Percentiles rank a stretch among this genome's conserved stretches.
phyloP scores from a whole-genome alignment of 2,113 vertebrate species.

The Genyomyrus donnyi region DNA sequence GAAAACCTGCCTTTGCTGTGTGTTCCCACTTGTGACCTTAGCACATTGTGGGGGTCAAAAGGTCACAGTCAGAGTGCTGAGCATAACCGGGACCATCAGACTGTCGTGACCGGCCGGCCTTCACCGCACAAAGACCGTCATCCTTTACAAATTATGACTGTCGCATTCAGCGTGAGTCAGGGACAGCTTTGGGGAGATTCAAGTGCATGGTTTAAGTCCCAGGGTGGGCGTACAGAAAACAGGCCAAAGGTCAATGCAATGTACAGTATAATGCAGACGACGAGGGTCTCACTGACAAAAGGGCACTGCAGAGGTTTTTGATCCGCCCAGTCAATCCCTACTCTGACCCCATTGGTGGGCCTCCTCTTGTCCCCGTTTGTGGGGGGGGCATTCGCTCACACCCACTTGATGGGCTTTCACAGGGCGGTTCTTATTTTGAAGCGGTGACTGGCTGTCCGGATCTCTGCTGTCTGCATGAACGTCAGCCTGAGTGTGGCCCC shows the following conservation, averaged over 20 bases:
- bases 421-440: background rate
- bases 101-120: background rate
- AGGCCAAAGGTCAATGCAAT: background rate
- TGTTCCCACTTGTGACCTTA: background rate
- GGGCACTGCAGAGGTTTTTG: background rate
- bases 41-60: background rate
- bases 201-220: background rate
- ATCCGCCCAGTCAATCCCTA: conserved; percentile 16
- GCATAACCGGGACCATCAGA: background rate
- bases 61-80: background rate
- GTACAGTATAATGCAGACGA: background rate
- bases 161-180: background rate
- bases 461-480: background rate
- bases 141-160: background rate
- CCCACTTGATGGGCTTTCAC: background rate
- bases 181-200: background rate
- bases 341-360: background rate
- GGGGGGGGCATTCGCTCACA: background rate
- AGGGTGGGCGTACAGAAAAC: background rate
- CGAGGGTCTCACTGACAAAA: background rate
- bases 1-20: background rate
- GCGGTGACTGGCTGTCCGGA: background rate
- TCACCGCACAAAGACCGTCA: background rate
- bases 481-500: background rate
- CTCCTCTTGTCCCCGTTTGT: background rate